These are phyloP conservation scores for Macrosteles quadrilineatus DNA, from an alignment of 1,140 invertebrate species.

Conservation along the genomic window DNA sequence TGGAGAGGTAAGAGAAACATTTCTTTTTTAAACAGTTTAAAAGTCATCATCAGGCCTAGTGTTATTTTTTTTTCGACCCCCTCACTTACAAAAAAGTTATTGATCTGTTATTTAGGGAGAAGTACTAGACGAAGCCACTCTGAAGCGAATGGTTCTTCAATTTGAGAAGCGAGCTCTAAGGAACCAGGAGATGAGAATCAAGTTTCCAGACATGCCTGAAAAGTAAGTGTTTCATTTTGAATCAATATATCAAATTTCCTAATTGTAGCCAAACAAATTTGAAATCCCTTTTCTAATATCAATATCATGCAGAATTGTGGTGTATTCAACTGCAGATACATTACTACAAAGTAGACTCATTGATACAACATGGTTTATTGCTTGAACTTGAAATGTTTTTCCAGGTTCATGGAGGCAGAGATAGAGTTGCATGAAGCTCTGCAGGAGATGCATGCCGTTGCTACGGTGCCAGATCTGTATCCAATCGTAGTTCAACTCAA, in stretches of 20 bases:
- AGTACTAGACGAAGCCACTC: constrained; percentile 79
- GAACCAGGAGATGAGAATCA: constrained; percentile 98
- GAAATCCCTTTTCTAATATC: too few species aligned
- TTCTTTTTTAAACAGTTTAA: too few species aligned
- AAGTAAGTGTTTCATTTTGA: constrained; percentile 74
- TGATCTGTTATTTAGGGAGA: constrained; percentile 70
- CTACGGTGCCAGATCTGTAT: constrained; percentile 95
- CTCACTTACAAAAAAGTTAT: too few species aligned
- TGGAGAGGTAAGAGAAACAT: constrained; percentile 57
- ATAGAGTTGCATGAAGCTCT: constrained; percentile 90
- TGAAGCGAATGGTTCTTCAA: constrained; percentile 86
- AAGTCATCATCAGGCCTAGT: too few species aligned
- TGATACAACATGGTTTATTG: too few species aligned
- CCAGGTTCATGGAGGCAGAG: constrained; percentile 98
- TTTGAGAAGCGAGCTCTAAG: constrained; percentile 94
- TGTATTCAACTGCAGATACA: too few species aligned
- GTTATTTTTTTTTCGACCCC: too few species aligned
- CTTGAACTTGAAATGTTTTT: too few species aligned
- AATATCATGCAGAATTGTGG: too few species aligned
- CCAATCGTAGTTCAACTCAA: constrained; percentile 87
- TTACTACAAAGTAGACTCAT: too few species aligned
- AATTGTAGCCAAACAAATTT: too few species aligned
- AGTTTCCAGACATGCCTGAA: constrained; percentile 95
- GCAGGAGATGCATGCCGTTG: constrained; percentile 91
- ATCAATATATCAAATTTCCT: too few species aligned